phyloP scores from a whole-genome alignment of 2,113 vertebrate species.

The Aspiorhynchus laticeps region DNA sequence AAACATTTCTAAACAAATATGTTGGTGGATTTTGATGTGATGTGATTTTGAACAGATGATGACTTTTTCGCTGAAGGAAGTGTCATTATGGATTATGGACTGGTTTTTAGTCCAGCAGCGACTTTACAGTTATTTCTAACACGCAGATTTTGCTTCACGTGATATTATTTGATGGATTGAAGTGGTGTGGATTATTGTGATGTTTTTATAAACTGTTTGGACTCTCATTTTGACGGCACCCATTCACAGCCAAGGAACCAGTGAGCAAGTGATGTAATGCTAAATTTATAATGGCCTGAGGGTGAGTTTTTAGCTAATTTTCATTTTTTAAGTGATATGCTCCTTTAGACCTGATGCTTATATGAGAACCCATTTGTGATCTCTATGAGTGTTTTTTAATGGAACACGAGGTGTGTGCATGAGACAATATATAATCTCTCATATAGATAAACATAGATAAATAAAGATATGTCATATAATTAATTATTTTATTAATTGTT shows the following conservation, averaged over 20 bases:
- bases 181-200: not conserved
- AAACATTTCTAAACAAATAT: too few relatives aligned
- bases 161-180: too few relatives aligned
- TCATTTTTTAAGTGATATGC: too few relatives aligned
- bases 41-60: not conserved
- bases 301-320: too few relatives aligned
- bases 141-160: too few relatives aligned
- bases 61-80: not conserved
- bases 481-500: not conserved
- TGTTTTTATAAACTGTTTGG: not conserved
- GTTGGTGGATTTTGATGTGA: not conserved
- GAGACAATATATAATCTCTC: not conserved
- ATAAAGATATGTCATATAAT: not conserved
- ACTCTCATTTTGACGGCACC: too few relatives aligned
- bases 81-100: not conserved
- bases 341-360: not conserved
- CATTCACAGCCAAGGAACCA: too few relatives aligned
- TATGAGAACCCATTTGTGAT: not conserved
- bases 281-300: too few relatives aligned
- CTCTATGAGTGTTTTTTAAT: too few relatives aligned
- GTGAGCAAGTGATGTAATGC: too few relatives aligned
- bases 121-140: too few relatives aligned
- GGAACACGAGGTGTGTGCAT: not conserved
- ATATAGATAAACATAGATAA: not conserved
- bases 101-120: not conserved